Evolutionary conservation across 2,888 invertebrate genomes (phyloP), one percentile per base, ranked within the genome.

Genomic region (Spialia ferax): DNA sequence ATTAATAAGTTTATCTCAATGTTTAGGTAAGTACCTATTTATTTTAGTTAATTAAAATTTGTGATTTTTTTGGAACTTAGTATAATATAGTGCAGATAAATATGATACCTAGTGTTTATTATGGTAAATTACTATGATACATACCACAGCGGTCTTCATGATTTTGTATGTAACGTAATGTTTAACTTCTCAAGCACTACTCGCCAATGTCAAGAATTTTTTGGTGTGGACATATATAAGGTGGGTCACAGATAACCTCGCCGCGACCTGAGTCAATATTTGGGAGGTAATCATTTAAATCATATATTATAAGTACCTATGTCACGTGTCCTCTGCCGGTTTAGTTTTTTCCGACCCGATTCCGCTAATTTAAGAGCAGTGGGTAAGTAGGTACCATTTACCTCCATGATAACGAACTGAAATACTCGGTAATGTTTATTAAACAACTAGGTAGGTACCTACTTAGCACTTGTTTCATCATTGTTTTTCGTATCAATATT

Each of bases 131-230:
- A 29, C 6, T 29, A 29, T 29, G 29, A 29, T 57, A 83, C 86
- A 75, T 72, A 85, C 86, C 84, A 79, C 56, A 72, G 78, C 73
- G 50, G 74, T 67, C 77, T 77, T 85, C 85, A 86, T 86, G 61
- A 69, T 83, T 64, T 60, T 63, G 48, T 26, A 23, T 38, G 20
- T 56, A 45, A 45, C n/a, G 42, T 42, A n/a, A 42, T 42, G 54
- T 35, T 59, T 29, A 45, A 15, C 54, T 52, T 38, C 42, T 54
- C 26, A 54, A 60, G 23, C 42, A 50, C 26, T 22, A 15, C 7
- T 22, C 32, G 52, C 10, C n/a, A 54, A 38, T 66, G 66, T 6
- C 54, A 7, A 29, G 7, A 60, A 69, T 60, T 69, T 72, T 75
- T 74, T 66, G 55, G 60, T 50, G 63, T 48, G 22, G 68, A 65